phyloP scores from a whole-genome alignment of 2,113 vertebrate species.

The Prionailurus bengalensis region DNA sequence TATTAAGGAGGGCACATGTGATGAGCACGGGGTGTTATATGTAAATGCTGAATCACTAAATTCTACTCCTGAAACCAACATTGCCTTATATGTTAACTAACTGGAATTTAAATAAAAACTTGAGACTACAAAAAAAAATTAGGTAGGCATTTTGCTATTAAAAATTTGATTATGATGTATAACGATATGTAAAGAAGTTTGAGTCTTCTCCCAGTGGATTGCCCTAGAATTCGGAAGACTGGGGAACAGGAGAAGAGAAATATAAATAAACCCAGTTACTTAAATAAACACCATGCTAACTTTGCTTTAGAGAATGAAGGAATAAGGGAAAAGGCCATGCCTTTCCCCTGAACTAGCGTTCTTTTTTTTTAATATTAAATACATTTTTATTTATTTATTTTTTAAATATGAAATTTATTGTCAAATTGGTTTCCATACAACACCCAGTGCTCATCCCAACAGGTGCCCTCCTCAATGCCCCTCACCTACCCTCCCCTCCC shows the following conservation, averaged over 20 bases:
- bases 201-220: neutral
- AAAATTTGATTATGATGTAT: neutral
- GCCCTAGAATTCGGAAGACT: neutral
- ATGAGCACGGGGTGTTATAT: neutral
- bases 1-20: neutral
- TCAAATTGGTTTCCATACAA: no score
- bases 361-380: no score
- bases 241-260: neutral
- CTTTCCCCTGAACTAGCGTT: neutral
- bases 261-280: neutral
- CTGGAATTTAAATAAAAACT: neutral
- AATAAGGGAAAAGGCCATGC: neutral
- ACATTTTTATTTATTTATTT: no score
- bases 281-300: neutral
- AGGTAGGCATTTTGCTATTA: neutral
- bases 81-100: neutral
- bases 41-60: neutral
- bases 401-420: no score
- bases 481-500: no score
- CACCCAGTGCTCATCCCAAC: no score
- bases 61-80: neutral
- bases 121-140: neutral
- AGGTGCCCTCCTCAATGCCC: no score
- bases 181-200: neutral
- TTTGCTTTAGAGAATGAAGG: neutral